These are phyloP conservation scores for Cryptops parisi DNA, from an alignment of 2,888 invertebrate genomes.

Conservation along the genomic window DNA sequence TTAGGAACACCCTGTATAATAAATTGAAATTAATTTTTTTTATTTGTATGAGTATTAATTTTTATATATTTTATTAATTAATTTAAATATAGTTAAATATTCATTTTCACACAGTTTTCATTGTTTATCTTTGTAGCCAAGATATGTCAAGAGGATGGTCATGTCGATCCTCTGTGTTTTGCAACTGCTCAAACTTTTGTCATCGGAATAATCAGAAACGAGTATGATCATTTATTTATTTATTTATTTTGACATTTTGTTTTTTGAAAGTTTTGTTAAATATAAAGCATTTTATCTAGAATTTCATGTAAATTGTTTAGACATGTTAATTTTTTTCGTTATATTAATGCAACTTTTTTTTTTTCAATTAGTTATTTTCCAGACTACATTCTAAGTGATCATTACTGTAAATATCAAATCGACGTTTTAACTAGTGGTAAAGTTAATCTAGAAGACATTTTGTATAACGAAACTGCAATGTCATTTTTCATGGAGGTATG, in stretches of 20 bases:
- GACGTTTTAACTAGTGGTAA: conserved; percentile 69
- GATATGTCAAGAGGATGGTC: conserved; percentile 50
- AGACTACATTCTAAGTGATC: conserved; percentile 68
- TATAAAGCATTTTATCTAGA: no score
- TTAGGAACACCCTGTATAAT: no score
- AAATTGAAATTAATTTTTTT: no score
- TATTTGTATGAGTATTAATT: no score
- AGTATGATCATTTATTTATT: conserved; percentile 33
- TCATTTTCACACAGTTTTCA: conserved; percentile 24
- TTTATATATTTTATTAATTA: no score
- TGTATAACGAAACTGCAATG: conserved; percentile 77
- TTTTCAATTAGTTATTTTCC: conserved; percentile 45
- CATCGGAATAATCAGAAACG: conserved; percentile 50
- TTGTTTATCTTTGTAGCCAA: conserved; percentile 46
- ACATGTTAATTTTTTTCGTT: neutral
- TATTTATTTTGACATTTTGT: neutral
- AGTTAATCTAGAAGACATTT: conserved; percentile 68
- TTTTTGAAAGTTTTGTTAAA: no score
- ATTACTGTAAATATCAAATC: conserved; percentile 82
- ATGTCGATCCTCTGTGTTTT: conserved; percentile 54
- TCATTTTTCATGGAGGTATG: conserved; percentile 83
- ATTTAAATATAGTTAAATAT: neutral
- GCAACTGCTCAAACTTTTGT: conserved; percentile 54
- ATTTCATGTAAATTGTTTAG: no score
- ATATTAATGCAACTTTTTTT: conserved; percentile 5